Evolutionary conservation across 2,888 invertebrate genomes (phyloP), one percentile per base, ranked within the genome.

Genomic region (Melangyna quadrimaculata): DNA sequence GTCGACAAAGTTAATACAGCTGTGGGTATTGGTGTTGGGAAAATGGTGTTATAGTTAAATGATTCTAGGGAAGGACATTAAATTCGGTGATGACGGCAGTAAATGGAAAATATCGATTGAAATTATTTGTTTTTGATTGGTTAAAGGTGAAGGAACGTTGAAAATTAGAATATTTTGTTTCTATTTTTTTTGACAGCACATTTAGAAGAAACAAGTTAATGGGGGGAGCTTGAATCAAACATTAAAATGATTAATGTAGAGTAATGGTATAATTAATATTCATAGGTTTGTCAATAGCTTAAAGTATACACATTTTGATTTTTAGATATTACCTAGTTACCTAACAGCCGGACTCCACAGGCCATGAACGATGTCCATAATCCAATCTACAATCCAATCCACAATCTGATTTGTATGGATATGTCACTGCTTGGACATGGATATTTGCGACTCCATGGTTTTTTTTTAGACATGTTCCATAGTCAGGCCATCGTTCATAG

Each of bases 101-200:
- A 48, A 71, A 79, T 53, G 40, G 74, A 53, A 59, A 71, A 37
- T 83, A 84, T 84, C 67, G 84, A 79, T 79, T 61, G 59, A 53
- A 78, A 67, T 71, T 35, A 37, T 69, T 63, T 70, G 32, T 78
- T 63, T 55, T n/a, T 71, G 22, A 37, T 53, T 59, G n/a, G n/a
- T n/a, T 12, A 37, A 29, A 59, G 53, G 72, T 37, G 14, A 63
- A 48, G 12, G 37, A 27, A 43, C 29, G 67, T 27, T 79, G 61
- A 51, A 75, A 63, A 79, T 67, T 83, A 75, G 70, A 74, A 67
- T n/a, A n/a, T n/a, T n/a, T 35, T 32, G 12, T 61, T 9, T 14
- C n/a, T 24, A n/a, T 40, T 70, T 51, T 75, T 59, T 55, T 22
- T 57, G 45, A 43, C 17, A 65, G 32, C 1, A 7, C 7, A 14